A percentile compares a stretch with the other conserved stretches of the same genome.
Conservation (phyloP, 1,140 invertebrate species). For the Drosophila sproati region DNA sequence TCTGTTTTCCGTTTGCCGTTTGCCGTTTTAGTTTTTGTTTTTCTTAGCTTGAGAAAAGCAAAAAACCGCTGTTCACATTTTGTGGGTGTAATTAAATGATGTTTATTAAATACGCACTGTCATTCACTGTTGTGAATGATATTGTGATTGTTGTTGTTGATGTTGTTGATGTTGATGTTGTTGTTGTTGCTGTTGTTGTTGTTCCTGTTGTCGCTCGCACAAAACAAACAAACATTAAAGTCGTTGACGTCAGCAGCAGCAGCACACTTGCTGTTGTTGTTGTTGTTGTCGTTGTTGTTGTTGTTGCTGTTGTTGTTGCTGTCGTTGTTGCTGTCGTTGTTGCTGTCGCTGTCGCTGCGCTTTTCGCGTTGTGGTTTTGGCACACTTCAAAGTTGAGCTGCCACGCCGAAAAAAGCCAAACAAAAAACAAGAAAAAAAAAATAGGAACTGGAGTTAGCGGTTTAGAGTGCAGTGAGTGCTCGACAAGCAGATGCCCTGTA, state of each 20-base stretch:
- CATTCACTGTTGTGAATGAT: conserved; percentile 7
- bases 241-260: conserved; percentile 28
- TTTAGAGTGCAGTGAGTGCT: neutral
- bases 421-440: neutral
- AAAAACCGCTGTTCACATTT: conserved; percentile 8
- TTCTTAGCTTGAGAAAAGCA: neutral
- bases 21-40: neutral
- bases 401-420: conserved; percentile 24
- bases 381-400: conserved; percentile 51
- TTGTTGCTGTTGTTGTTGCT: neutral
- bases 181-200: conserved; percentile 12
- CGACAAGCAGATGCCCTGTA: neutral
- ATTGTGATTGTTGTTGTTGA: neutral
- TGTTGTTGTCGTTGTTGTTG: conserved; percentile 10
- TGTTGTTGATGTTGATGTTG: conserved; percentile 14
- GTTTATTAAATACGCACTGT: conserved; percentile 66
- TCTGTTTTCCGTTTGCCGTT: conserved; percentile 23
- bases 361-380: conserved; percentile 38
- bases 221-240: conserved; percentile 29
- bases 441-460: neutral
- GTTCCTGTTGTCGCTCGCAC: conserved; percentile 20
- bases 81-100: conserved; percentile 72
- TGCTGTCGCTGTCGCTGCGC: conserved; percentile 37
- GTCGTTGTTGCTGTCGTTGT: neutral
- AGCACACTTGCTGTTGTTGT: neutral